phyloP scores from a whole-genome alignment of 2,888 invertebrate species.

The Drosophila parthenogenetica region DNA sequence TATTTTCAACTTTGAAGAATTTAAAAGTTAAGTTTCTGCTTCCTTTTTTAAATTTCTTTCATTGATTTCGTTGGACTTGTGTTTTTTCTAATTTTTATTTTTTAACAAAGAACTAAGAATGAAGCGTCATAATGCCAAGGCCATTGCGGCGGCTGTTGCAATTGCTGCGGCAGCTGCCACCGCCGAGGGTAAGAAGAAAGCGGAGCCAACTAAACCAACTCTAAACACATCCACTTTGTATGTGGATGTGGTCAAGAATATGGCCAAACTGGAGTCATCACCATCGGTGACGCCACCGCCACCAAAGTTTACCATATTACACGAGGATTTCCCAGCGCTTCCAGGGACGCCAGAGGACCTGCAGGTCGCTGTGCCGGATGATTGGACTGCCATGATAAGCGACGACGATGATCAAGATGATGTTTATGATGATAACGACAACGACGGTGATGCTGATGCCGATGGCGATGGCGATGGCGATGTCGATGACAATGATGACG shows the following conservation, averaged over 20 bases:
- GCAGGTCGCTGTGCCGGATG: slow-evolving; percentile 33
- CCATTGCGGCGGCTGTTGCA: slow-evolving; percentile 42
- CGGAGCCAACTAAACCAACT: slow-evolving; percentile 16
- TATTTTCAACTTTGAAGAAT: not conserved
- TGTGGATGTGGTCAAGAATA: slow-evolving; percentile 67
- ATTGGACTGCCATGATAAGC: slow-evolving; percentile 55
- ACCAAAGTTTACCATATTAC: slow-evolving; percentile 52
- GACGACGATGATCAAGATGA: slow-evolving; percentile 39
- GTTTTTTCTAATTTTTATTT: not conserved
- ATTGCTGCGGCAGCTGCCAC: slow-evolving; percentile 31
- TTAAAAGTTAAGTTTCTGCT: not conserved
- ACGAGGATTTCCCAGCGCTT: slow-evolving; percentile 66
- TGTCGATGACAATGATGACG: not conserved
- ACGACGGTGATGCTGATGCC: not conserved
- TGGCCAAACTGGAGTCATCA: slow-evolving; percentile 24
- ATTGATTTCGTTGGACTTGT: slow-evolving; percentile 1
- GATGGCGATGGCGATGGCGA: not conserved
- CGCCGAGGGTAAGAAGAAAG: slow-evolving; percentile 25
- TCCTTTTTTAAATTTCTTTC: not conserved
- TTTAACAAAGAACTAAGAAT: slow-evolving; percentile 26
- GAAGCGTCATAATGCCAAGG: slow-evolving; percentile 56
- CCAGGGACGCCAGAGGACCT: slow-evolving; percentile 40
- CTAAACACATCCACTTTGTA: slow-evolving; percentile 37
- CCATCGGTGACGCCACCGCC: slow-evolving; percentile 19
- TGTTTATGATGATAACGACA: slow-evolving; percentile 19